Evolutionary conservation across 2,888 invertebrate species (phyloP).

Genomic region (Harmothoe impar): DNA sequence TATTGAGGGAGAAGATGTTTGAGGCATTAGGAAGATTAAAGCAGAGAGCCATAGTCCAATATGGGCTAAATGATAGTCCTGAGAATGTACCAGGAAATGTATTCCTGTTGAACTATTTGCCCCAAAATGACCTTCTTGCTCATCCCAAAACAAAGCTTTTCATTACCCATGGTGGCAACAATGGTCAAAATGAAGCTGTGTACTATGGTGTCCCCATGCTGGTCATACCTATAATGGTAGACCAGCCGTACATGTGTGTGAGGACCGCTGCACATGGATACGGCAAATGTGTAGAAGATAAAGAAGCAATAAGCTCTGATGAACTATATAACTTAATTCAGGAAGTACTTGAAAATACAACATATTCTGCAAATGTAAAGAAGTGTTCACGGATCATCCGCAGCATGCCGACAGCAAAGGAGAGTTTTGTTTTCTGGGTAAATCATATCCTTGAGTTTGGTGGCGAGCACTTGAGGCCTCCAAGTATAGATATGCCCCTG

Average conservation of each 20-base stretch:
- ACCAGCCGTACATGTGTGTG: background rate
- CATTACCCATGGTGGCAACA: conserved; percentile 40
- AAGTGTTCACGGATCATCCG: conserved; percentile 56
- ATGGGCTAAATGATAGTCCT: too few relatives aligned
- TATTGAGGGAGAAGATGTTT: too few relatives aligned
- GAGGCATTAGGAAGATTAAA: too few relatives aligned
- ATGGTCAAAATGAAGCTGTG: conserved; percentile 16
- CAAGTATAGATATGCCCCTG: conserved; percentile 57
- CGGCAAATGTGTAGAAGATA: background rate
- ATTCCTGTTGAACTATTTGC: background rate
- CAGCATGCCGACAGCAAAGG: conserved; percentile 53
- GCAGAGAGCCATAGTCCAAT: too few relatives aligned
- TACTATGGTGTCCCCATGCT: conserved; percentile 17
- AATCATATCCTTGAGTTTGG: conserved; percentile 63
- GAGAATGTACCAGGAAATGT: background rate
- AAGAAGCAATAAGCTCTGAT: background rate
- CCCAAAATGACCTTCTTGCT: conserved; percentile 43
- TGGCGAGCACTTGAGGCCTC: conserved; percentile 34
- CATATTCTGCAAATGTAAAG: conserved; percentile 19
- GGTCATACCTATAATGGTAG: background rate
- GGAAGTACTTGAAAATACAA: conserved; percentile 10
- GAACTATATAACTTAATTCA: background rate
- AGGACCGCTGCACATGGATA: background rate
- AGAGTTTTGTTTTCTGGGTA: conserved; percentile 62
- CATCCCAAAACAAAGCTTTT: conserved; percentile 30